Evolutionary conservation across 2,113 vertebrate species (phyloP), one percentile per base, ranked within the genome.

Genomic region (Silurus meridionalis): DNA sequence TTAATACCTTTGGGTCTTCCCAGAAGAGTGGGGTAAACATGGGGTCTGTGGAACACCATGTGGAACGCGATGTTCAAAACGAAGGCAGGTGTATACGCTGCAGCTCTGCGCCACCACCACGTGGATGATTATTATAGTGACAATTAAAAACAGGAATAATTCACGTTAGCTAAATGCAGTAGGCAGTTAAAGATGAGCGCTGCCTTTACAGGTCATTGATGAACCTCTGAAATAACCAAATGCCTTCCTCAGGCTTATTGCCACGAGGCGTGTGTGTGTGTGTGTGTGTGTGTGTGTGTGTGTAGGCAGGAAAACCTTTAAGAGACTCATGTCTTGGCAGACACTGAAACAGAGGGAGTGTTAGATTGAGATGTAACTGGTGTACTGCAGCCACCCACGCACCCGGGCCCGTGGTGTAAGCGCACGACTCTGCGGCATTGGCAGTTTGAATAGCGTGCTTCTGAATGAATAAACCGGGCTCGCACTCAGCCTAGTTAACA

Each of bases 401-500:
- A 66, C 93, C 90, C 90, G 91, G 78, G 91, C 91, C 89, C 82
- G 78, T 81, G 23, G 79, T 78, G 79, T 8, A 19, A 86, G 66
- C 50, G 69, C 2, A 83, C 57, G 78, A 21, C 79, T 78, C 77
- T n/a, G 11, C 71, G 21, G 80, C 25, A 52, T 53, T 87, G 86
- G 71, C 80, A 67, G 55, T 15, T 37, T 58, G 60, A 87, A 75
- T 86, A 72, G 85, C 48, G 69, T 78, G 46, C 88, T 83, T 83
- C 83, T 89, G 85, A 86, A 86, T 84, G 71, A 83, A 85, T 63
- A 64, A 75, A 80, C 58, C 55, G 52, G 48, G 37, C 69, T 58
- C 90, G 92, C 91, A 93, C 85, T 94, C 91, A 91, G 88, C 78
- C 90, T 92, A 75, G 85, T 94, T 93, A 92, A 91, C 92, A 94